Percentiles rank a stretch among this genome's conserved stretches.
phyloP scores from a whole-genome alignment of 2,113 vertebrate genomes.

The Rallus limicola region DNA sequence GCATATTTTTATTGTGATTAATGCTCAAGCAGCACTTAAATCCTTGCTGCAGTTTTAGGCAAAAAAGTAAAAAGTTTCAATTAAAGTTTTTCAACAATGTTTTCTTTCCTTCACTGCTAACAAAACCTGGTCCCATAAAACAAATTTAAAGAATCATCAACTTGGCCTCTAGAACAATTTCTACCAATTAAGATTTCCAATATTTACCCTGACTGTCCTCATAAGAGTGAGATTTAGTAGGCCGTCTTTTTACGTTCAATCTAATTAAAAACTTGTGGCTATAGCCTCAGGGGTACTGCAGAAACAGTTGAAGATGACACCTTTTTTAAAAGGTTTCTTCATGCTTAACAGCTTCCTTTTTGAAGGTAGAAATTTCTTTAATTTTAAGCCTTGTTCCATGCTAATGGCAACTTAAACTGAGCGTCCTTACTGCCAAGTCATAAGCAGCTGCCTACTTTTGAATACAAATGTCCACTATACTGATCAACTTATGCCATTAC shows the following conservation, averaged over 20 bases:
- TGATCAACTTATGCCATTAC: not conserved
- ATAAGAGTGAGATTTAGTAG: not conserved
- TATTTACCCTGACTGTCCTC: not conserved
- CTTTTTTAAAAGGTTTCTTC: not conserved
- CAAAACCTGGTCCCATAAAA: not conserved
- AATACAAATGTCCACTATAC: not conserved
- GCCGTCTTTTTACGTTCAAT: not conserved
- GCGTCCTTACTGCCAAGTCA: not conserved
- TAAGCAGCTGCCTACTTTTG: not conserved
- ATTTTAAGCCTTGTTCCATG: not conserved
- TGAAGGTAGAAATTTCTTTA: not conserved
- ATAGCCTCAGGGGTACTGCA: not conserved
- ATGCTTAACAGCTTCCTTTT: not conserved
- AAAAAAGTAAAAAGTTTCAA: no score
- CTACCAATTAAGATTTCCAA: not conserved
- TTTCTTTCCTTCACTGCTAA: not conserved
- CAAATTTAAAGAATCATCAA: not conserved
- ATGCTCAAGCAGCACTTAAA: not conserved
- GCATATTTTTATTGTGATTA: not conserved
- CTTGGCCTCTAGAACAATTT: not conserved
- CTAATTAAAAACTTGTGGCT: not conserved
- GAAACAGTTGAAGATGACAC: fast-evolving
- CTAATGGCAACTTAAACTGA: not conserved
- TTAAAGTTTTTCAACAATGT: not conserved
- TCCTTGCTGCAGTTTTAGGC: no score